phyloP scores from a whole-genome alignment of 1,140 invertebrate genomes.

The Panagrolaimus sp. region DNA sequence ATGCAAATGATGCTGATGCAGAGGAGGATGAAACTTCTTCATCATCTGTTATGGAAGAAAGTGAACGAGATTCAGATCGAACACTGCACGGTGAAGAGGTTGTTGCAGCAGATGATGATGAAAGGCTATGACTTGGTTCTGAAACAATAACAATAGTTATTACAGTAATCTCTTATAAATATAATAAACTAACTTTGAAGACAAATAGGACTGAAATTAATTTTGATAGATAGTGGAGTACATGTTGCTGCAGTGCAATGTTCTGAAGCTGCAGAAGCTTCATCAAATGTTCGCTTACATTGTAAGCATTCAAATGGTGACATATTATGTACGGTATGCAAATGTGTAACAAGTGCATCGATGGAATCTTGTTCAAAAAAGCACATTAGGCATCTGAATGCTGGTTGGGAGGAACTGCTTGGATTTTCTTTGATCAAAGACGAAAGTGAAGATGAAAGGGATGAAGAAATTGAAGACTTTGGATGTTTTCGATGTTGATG shows the following conservation, averaged over 20 bases:
- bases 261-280: slow-evolving; percentile 24
- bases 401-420: not conserved
- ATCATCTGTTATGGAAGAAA: not conserved
- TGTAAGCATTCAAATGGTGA: slow-evolving; percentile 37
- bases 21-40: not conserved
- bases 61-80: not conserved
- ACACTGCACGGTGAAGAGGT: slow-evolving; percentile 5
- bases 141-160: too few relatives aligned
- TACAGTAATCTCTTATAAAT: not conserved
- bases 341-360: slow-evolving; percentile 30
- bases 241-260: slow-evolving; percentile 27
- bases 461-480: slow-evolving; percentile 20
- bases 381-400: slow-evolving; percentile 38
- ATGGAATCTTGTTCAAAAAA: slow-evolving; percentile 46
- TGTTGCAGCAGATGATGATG: not conserved
- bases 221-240: slow-evolving; percentile 34
- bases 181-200: slow-evolving; percentile 1
- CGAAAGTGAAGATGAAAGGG: not conserved
- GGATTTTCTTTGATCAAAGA: not conserved
- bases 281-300: slow-evolving; percentile 36
- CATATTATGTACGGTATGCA: slow-evolving; percentile 34
- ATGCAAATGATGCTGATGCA: not conserved
- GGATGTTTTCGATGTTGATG: too few relatives aligned
- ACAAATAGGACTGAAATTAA: slow-evolving; percentile 27
- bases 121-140: too few relatives aligned